These are phyloP conservation scores for Drosophila stalkeri DNA, from an alignment of 2,888 invertebrate species.

Conservation along the genomic window DNA sequence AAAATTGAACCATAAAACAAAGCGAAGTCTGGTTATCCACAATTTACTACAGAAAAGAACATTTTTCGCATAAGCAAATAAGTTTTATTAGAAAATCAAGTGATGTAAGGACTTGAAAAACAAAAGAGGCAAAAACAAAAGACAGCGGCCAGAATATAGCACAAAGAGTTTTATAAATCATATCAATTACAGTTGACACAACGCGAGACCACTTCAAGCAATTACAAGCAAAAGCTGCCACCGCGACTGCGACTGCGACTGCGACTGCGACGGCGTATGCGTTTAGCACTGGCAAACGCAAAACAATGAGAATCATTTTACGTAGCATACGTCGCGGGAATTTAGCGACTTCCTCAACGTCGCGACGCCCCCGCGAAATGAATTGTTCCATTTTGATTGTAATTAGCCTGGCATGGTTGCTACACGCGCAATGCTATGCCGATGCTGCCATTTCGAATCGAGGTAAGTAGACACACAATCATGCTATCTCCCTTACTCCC, in stretches of 20 bases:
- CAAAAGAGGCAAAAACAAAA: constrained; percentile 32
- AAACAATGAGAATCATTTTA: constrained; percentile 79
- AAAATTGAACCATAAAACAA: neutral
- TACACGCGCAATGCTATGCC: constrained; percentile 81
- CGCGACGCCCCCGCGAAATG: constrained; percentile 63
- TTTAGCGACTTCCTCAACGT: constrained; percentile 19
- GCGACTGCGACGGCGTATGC: constrained; percentile 39
- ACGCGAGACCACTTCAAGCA: constrained; percentile 31
- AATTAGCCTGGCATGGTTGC: constrained; percentile 84
- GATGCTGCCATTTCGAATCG: constrained; percentile 84
- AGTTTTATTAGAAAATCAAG: constrained; percentile 43
- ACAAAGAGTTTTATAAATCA: constrained; percentile 16
- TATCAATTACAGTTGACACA: constrained; percentile 21
- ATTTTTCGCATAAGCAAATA: neutral
- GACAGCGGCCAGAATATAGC: constrained; percentile 23
- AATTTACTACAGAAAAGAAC: neutral
- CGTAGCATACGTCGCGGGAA: constrained; percentile 71
- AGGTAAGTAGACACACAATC: constrained; percentile 79
- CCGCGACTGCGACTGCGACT: constrained; percentile 21
- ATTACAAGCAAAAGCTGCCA: constrained; percentile 36
- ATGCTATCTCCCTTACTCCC: neutral
- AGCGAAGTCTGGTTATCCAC: neutral
- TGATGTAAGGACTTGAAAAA: constrained; percentile 34
- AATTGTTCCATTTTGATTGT: constrained; percentile 84
- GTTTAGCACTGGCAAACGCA: constrained; percentile 37